phyloP scores from a whole-genome alignment of 2,888 invertebrate species.

The Hanleya hanleyi region DNA sequence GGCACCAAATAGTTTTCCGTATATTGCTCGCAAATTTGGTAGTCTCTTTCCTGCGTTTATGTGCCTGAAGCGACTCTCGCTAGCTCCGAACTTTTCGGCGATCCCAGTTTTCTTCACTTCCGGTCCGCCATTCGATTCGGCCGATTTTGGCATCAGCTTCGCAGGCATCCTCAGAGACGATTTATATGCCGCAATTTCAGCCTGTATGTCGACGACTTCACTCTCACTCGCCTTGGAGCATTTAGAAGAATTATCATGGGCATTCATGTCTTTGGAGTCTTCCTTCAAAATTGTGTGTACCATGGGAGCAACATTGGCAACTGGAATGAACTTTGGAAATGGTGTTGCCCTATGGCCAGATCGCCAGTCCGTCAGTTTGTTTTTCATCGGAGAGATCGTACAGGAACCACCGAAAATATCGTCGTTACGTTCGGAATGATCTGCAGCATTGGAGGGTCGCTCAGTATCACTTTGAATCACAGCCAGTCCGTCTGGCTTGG shows the following conservation, averaged over 20 bases:
- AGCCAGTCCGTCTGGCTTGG: neutral
- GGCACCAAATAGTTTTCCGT: slow-evolving; percentile 1
- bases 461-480: neutral
- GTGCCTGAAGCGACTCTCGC: neutral
- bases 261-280: too few relatives aligned
- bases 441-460: neutral
- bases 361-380: neutral
- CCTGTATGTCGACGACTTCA: neutral
- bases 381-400: neutral
- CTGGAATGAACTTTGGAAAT: slow-evolving; percentile 50
- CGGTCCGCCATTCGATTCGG: neutral
- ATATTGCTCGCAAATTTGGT: neutral
- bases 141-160: neutral
- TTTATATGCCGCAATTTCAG: slow-evolving; percentile 2
- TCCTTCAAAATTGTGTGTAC: too few relatives aligned
- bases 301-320: slow-evolving; percentile 61
- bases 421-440: neutral
- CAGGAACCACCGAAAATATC: neutral
- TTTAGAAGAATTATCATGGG: too few relatives aligned
- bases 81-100: neutral
- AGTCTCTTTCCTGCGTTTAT: neutral
- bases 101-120: neutral
- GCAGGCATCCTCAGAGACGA: neutral
- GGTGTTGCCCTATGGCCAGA: neutral
- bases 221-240: neutral